phyloP scores from a whole-genome alignment of 2,888 invertebrate species.

The Melieria crassipennis region DNA sequence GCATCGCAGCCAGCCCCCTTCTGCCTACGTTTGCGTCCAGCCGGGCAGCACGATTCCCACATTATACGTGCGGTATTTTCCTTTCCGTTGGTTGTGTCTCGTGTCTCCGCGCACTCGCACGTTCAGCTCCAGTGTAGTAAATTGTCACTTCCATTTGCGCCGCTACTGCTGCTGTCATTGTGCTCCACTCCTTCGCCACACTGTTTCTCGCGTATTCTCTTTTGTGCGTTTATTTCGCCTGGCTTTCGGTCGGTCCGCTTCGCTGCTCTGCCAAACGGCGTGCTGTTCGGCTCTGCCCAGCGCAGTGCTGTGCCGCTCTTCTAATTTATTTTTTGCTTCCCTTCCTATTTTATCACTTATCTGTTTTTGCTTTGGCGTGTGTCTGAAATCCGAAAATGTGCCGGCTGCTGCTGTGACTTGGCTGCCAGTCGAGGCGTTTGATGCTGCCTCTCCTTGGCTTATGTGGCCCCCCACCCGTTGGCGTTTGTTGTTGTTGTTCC shows the following conservation, averaged over 20 bases:
- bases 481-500: no score
- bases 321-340: slow-evolving; percentile 16
- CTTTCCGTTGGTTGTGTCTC: neutral
- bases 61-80: slow-evolving; percentile 8
- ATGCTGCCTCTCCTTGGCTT: no score
- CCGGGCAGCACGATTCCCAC: neutral
- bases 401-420: slow-evolving; percentile 16
- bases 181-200: slow-evolving; percentile 18
- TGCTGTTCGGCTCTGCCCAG: slow-evolving; percentile 5
- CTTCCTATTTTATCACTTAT: slow-evolving; percentile 8
- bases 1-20: neutral
- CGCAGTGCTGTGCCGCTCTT: slow-evolving; percentile 2
- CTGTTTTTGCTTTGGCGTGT: slow-evolving; percentile 14
- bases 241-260: slow-evolving; percentile 9
- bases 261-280: slow-evolving; percentile 12
- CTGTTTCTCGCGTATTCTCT: slow-evolving; percentile 24
- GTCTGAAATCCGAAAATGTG: slow-evolving; percentile 27
- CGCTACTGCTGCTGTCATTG: slow-evolving; percentile 4
- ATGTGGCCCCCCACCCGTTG: no score
- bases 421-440: neutral
- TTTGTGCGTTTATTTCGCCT: slow-evolving; percentile 20
- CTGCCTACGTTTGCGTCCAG: neutral
- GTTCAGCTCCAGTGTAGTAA: slow-evolving; percentile 32
- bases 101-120: neutral
- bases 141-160: slow-evolving; percentile 13